These are phyloP conservation scores for Pollimyrus isidori DNA, from an alignment of 2,113 vertebrate species.

Conservation along the genomic window DNA sequence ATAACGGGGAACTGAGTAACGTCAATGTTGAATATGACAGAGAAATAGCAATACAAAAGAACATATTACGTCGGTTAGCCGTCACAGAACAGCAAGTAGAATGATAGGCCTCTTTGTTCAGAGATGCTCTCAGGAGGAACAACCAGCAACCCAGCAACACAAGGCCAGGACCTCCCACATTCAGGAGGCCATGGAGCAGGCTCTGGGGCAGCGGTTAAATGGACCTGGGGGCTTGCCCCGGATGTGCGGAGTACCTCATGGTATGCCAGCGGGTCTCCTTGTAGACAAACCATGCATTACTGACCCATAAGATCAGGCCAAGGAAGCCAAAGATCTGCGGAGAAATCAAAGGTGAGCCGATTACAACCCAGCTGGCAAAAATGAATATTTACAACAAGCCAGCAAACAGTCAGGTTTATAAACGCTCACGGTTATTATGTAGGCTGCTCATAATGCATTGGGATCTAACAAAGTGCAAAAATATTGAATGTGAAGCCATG, in stretches of 20 bases:
- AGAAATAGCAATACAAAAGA: background rate
- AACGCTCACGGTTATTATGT: background rate
- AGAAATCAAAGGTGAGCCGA: background rate
- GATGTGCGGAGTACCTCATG: slow-evolving; percentile 51
- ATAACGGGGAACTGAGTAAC: background rate
- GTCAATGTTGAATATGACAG: background rate
- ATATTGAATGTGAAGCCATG: background rate
- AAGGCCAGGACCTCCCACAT: background rate
- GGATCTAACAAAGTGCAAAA: background rate
- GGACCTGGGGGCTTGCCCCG: slow-evolving; percentile 38
- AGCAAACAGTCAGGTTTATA: background rate
- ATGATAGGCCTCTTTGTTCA: background rate
- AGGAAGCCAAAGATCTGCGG: slow-evolving; percentile 81
- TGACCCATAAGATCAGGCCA: slow-evolving; percentile 80
- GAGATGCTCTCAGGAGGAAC: background rate
- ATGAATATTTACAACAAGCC: background rate
- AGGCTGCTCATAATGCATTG: background rate
- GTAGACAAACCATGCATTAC: slow-evolving; percentile 85
- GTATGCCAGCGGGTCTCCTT: slow-evolving; percentile 81
- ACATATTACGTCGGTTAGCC: background rate
- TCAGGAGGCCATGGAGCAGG: slow-evolving; percentile 54
- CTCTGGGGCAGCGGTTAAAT: slow-evolving; percentile 33
- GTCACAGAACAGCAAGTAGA: background rate
- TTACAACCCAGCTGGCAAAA: background rate
- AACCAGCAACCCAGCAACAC: background rate